Percentiles rank a stretch among this genome's conserved stretches.
Evolutionary conservation across 2,888 invertebrate genomes (phyloP).

Genomic region (Spodoptera littoralis): DNA sequence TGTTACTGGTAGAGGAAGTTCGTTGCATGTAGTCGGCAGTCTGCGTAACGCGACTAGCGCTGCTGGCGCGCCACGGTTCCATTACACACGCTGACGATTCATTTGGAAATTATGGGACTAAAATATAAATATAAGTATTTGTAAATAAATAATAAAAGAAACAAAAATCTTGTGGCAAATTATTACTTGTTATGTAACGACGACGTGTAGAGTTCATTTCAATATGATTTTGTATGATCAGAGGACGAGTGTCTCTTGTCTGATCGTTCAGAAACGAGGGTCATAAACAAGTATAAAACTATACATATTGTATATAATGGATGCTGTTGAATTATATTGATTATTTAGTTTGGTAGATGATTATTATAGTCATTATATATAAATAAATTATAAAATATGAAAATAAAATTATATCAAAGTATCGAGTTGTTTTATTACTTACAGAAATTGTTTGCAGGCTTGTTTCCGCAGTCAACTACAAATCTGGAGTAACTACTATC

Average conservation of each 20-base stretch:
- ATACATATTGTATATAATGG: slow-evolving; percentile 88
- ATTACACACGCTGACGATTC: slow-evolving; percentile 71
- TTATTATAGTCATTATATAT: slow-evolving; percentile 87
- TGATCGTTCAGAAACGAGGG: slow-evolving; percentile 72
- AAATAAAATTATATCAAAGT: slow-evolving; percentile 87
- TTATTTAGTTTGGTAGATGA: slow-evolving; percentile 88
- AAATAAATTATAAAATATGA: slow-evolving; percentile 84
- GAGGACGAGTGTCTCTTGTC: slow-evolving; percentile 72
- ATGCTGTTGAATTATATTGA: slow-evolving; percentile 87
- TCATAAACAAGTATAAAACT: slow-evolving; percentile 76
- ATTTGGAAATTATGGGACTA: slow-evolving; percentile 88
- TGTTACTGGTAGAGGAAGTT: slow-evolving; percentile 63
- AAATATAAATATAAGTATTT: slow-evolving; percentile 84
- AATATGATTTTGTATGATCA: slow-evolving; percentile 80
- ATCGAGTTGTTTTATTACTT: slow-evolving; percentile 29
- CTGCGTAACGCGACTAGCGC: slow-evolving; percentile 11
- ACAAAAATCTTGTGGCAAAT: slow-evolving; percentile 85
- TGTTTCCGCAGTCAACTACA: too few species aligned
- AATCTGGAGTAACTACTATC: too few species aligned
- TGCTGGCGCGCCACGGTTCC: slow-evolving; percentile 52
- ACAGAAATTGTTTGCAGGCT: too few species aligned
- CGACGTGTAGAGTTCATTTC: slow-evolving; percentile 75
- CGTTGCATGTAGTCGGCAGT: slow-evolving; percentile 35
- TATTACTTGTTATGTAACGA: slow-evolving; percentile 83
- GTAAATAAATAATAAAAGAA: slow-evolving; percentile 84